Evolutionary conservation across 2,888 invertebrate species (phyloP).

Genomic region (Holacanthella duospinosa): DNA sequence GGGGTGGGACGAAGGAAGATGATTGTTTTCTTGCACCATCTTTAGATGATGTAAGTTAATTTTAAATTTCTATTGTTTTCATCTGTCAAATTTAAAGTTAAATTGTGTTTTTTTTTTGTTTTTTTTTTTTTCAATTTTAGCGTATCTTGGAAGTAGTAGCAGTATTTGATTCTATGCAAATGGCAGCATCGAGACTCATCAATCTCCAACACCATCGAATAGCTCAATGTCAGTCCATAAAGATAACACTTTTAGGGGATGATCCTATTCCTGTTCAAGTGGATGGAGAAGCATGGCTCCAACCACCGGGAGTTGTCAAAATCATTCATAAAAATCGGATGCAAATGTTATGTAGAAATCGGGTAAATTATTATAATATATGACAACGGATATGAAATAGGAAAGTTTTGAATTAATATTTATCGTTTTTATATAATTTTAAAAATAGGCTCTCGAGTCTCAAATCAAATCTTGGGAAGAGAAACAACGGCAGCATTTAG

Average conservation of each 20-base stretch:
- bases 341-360: constrained; percentile 87
- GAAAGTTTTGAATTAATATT: background rate
- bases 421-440: too few species aligned
- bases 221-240: constrained; percentile 90
- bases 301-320: constrained; percentile 89
- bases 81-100: background rate
- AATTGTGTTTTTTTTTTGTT: background rate
- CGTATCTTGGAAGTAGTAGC: constrained; percentile 90
- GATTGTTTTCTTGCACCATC: constrained; percentile 85
- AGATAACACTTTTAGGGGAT: constrained; percentile 82
- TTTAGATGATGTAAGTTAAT: constrained; percentile 68
- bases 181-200: constrained; percentile 89
- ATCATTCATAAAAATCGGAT: constrained; percentile 95
- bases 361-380: constrained; percentile 50
- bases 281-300: constrained; percentile 96
- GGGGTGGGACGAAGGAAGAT: constrained; percentile 88
- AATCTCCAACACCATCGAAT: constrained; percentile 94
- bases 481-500: constrained; percentile 49
- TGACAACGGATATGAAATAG: background rate
- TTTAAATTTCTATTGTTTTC: background rate
- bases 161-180: constrained; percentile 93
- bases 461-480: constrained; percentile 80
- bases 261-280: constrained; percentile 43
- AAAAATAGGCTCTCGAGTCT: constrained; percentile 55
- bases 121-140: background rate